Base-by-base conservation (phyloP, 2,888 invertebrate species). In the Ichneumoninae sp. region DNA sequence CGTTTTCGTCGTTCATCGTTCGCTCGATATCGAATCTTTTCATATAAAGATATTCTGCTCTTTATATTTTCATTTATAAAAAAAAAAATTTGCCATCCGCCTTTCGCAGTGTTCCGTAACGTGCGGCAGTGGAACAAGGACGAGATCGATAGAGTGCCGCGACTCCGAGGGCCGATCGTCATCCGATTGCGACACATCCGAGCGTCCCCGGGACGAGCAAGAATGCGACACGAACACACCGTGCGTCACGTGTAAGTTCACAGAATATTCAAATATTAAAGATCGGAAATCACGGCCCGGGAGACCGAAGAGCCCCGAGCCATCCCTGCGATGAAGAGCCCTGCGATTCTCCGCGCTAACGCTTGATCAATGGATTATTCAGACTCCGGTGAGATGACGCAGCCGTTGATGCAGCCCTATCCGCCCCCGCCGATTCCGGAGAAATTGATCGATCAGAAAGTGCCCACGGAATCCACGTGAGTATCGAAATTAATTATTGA, bases 71-170 rank as follows among this genome's bases (percentile, higher is more conserved):
- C 26, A 13, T 57, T 57, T 54, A 8, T 19, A 10, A 54, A 7
- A 54, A 22, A 54, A 40, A 33, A 33, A 40, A 10, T 40, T 40
- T 3, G 2, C 40, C 2, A 3, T 47, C 3, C 0, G 5, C 44
- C 75, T 16, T 86, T 86, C 36, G 26, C 94, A 98, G 98, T 99
- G 99, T 92, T 98, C 98, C n/a, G 97, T 97, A 10, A 97, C 97
- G 10, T 99, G 98, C 92, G 98, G 98, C 10, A 97, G 96, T 92
- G 98, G 98, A 0, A 95, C 97, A 47, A 97, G 97, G 94, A 96
- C 96, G 33, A 95, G 98, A 22, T 96, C 96, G 50, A 97, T 98
- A 73, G 96, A 97, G 91, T 98, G 98, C 92, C 95, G 96, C 83
- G 96, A 95, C 80, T 93, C 92, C 33, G 92, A 92, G 74, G 92